Evolutionary conservation across 64 coral and sea anemone species (phyloP), one percentile per base, ranked within the genome.

Genomic region (Dendrophyllia cribrosa): DNA sequence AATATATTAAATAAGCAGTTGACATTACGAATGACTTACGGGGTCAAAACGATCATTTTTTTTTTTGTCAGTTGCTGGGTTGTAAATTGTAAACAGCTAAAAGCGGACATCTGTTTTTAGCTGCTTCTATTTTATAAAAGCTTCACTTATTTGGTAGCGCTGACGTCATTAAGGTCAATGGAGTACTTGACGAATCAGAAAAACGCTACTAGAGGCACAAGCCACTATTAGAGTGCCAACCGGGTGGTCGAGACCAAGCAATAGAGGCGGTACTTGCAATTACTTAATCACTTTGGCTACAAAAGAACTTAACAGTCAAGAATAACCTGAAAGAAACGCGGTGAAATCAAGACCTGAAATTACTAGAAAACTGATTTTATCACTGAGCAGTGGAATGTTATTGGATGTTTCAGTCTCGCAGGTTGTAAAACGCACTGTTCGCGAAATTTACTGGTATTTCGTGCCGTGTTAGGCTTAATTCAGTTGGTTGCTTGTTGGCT

Each of bases 251-350:
- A 44, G 12, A 24, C 46, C 70, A 6, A 72, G 59, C 44, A 48
- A 91, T 78, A 77, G 80, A 91, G 95, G 95, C 92, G 95, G 95
- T 73, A 48, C 78, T 78, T 78, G 47, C 95, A 89, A 96, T 96
- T 96, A 79, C 78, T 93, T 96, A 93, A 96, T 96, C 85, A 92
- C 73, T 58, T 76, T 89, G 95, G 88, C 95, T 93, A 96, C 86
- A 96, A 90, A 93, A 89, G 91, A 85, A 74, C 79, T 62, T 90
- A 92, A 89, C 71, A 88, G 78, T 89, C 95, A 88, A 93, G 52
- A 91, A 69, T 63, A 83, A 74, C 78, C 49, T 84, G 19, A 65
- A 82, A 83, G 85, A 94, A 89, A 94, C 87, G 88, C 79, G 58
- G 81, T 65, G 58, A 89, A 94, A 84, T 73, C 45, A 56, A 43